Percentiles rank a stretch among this genome's conserved stretches.
Conservation (phyloP, 2,113 vertebrate species). For the Burhinus bistriatus region DNA sequence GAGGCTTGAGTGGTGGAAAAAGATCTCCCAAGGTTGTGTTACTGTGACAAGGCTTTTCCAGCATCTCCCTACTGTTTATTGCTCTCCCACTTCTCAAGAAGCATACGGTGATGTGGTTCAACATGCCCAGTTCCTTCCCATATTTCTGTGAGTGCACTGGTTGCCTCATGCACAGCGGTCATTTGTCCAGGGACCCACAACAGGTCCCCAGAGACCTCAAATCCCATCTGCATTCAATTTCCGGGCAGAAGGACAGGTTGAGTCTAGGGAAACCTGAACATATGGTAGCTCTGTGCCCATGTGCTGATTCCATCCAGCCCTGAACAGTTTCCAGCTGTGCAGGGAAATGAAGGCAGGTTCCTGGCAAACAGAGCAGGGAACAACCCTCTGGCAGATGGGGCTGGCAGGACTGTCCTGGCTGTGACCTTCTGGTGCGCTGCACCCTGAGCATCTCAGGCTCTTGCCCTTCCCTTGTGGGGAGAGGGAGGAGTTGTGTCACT, state of each 20-base stretch:
- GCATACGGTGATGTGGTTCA: background rate
- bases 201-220: background rate
- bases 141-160: background rate
- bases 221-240: constrained; percentile 4
- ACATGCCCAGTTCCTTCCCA: background rate
- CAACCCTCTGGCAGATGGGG: constrained; percentile 11
- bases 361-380: background rate
- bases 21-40: background rate
- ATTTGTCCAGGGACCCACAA: background rate
- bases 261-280: constrained; percentile 18
- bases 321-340: constrained; percentile 43
- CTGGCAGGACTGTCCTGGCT: constrained; percentile 17
- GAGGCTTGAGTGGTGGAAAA: background rate
- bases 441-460: background rate
- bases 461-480: background rate
- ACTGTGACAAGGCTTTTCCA: background rate
- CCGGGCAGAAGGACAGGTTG: background rate
- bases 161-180: background rate
- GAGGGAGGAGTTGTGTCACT: background rate
- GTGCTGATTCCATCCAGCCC: constrained; percentile 38
- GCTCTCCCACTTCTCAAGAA: background rate
- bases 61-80: background rate
- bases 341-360: constrained; percentile 23
- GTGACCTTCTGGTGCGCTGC: constrained; percentile 2
- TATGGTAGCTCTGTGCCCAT: background rate